Percentiles rank a stretch among this genome's conserved stretches.
phyloP scores from a whole-genome alignment of 2,113 vertebrate genomes.

The Alligator mississippiensis region DNA sequence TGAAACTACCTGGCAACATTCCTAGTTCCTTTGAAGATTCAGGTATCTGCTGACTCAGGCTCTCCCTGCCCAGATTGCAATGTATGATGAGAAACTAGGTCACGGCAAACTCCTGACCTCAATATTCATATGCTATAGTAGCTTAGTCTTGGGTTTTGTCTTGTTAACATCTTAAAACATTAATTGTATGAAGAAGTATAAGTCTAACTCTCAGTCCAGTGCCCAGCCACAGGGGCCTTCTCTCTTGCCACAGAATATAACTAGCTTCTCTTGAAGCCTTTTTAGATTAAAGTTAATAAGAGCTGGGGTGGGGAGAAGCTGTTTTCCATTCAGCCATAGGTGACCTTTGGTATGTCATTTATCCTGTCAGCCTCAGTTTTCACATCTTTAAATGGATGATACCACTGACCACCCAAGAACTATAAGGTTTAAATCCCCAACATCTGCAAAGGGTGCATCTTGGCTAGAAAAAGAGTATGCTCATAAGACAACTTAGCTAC shows the following conservation, averaged over 20 bases:
- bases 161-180: background rate
- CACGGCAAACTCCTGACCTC: conserved; percentile 43
- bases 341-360: background rate
- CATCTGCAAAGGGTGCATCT: too few relatives aligned
- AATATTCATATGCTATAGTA: background rate
- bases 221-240: background rate
- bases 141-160: background rate
- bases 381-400: too few relatives aligned
- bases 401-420: too few relatives aligned
- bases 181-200: background rate
- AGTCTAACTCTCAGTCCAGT: background rate
- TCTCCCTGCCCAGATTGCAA: background rate
- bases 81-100: conserved; percentile 45
- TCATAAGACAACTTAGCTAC: too few relatives aligned
- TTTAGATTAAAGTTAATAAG: background rate
- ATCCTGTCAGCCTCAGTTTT: background rate
- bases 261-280: background rate
- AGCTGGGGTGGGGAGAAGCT: rapidly evolving
- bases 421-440: too few relatives aligned
- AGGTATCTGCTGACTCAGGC: conserved; percentile 67
- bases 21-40: conserved; percentile 67
- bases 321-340: background rate
- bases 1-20: conserved; percentile 49
- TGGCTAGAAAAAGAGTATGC: too few relatives aligned
- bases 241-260: background rate